Evolutionary conservation across 2,888 invertebrate species (phyloP).

Genomic region (Yponomeuta plumbellus): DNA sequence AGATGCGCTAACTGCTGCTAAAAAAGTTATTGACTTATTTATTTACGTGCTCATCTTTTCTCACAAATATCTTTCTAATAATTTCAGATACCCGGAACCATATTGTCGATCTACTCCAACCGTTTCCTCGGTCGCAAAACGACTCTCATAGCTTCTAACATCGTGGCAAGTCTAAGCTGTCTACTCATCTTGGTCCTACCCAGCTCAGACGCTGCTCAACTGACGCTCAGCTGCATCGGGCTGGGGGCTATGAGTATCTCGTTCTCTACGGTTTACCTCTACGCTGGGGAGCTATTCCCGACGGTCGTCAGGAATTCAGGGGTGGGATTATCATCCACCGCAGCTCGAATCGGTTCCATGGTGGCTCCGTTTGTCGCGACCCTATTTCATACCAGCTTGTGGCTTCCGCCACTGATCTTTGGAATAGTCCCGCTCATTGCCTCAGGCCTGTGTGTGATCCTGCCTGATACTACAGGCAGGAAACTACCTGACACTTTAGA

Average conservation of each 20-base stretch:
- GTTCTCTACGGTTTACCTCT: conserved; percentile 91
- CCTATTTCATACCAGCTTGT: conserved; percentile 70
- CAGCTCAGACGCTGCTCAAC: conserved; percentile 61
- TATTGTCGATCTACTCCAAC: conserved; percentile 80
- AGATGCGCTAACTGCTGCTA: too few relatives aligned
- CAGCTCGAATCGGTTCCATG: conserved; percentile 91
- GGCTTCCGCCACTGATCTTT: conserved; percentile 84
- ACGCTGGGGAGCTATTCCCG: conserved; percentile 92
- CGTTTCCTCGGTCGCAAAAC: conserved; percentile 81
- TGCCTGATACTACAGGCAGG: conserved; percentile 88
- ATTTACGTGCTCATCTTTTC: background rate
- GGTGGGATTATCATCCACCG: conserved; percentile 89
- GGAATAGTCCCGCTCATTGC: conserved; percentile 82
- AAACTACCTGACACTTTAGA: conserved; percentile 87
- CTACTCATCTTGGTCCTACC: conserved; percentile 78
- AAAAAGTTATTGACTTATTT: too few relatives aligned
- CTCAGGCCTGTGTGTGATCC: conserved; percentile 78
- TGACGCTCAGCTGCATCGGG: conserved; percentile 83
- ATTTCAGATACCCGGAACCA: conserved; percentile 76
- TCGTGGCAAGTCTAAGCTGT: conserved; percentile 80
- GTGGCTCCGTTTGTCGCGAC: conserved; percentile 88
- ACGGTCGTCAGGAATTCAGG: conserved; percentile 92
- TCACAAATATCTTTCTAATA: background rate
- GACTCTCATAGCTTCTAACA: conserved; percentile 79
- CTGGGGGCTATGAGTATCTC: conserved; percentile 89